Conservation (phyloP, 2,888 invertebrate genomes). For the Stramonita haemastoma region DNA sequence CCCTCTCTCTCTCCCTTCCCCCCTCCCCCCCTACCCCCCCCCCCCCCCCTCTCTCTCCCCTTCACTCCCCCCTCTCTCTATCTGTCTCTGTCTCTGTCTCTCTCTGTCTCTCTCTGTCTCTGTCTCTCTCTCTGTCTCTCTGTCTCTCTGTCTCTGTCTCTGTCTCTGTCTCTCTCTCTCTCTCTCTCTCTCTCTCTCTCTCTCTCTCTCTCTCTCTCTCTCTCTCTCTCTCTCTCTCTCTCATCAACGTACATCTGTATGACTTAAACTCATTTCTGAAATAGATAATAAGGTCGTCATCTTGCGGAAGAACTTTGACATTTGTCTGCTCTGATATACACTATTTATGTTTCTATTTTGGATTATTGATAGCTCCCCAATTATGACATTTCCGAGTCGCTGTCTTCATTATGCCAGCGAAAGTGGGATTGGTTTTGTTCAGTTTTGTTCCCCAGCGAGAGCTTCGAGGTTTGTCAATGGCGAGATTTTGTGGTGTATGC, state of each 20-base stretch:
- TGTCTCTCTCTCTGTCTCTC: background rate
- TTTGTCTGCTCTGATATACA: too few relatives aligned
- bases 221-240: background rate
- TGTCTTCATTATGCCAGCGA: too few relatives aligned
- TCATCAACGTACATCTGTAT: background rate
- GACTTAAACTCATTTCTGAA: too few relatives aligned
- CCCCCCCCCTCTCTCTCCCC: background rate
- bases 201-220: background rate
- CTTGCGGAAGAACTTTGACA: too few relatives aligned
- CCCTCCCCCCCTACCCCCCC: background rate
- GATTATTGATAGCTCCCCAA: too few relatives aligned
- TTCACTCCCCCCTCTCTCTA: background rate
- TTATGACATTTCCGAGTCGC: too few relatives aligned
- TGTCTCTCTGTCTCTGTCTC: background rate
- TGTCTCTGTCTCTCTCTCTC: background rate
- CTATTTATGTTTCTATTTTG: too few relatives aligned
- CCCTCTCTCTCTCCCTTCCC: background rate
- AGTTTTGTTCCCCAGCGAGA: too few relatives aligned
- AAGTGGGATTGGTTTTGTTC: too few relatives aligned
- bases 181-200: background rate
- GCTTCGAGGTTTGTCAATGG: too few relatives aligned
- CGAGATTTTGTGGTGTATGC: too few relatives aligned
- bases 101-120: background rate
- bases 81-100: background rate
- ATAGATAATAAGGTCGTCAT: too few relatives aligned